Percentiles rank a stretch among this genome's conserved stretches.
phyloP scores from a whole-genome alignment of 2,888 invertebrate species.

The Aspidapion aeneum region DNA sequence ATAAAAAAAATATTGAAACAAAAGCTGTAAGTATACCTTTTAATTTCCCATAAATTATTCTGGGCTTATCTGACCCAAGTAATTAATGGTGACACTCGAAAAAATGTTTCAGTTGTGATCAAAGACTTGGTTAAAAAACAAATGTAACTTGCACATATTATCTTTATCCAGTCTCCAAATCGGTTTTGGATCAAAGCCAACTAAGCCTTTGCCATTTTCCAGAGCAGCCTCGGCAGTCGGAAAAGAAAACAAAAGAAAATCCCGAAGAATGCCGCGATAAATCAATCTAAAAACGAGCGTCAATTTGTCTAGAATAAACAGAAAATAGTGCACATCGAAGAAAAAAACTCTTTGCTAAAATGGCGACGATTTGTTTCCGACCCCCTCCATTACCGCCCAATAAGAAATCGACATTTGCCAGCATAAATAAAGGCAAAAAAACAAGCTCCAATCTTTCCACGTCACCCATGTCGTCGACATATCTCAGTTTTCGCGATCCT shows the following conservation, averaged over 20 bases:
- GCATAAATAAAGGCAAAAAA: constrained; percentile 14
- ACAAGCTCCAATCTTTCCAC: constrained; percentile 23
- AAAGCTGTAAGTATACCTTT: no score
- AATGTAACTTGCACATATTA: neutral
- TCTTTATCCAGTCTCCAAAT: neutral
- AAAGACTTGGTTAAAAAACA: no score
- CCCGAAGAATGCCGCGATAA: constrained; percentile 20
- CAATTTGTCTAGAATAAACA: constrained; percentile 9
- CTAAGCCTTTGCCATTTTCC: neutral
- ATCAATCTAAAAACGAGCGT: constrained; percentile 14
- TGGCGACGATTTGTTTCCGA: constrained; percentile 57
- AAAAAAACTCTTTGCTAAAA: constrained; percentile 35
- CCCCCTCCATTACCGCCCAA: constrained; percentile 58
- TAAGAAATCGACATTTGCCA: constrained; percentile 42
- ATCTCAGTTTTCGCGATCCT: constrained; percentile 56
- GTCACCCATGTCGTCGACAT: constrained; percentile 51
- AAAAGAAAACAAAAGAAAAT: constrained; percentile 17
- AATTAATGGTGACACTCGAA: no score
- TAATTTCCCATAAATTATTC: no score
- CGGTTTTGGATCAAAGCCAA: neutral
- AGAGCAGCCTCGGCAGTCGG: neutral
- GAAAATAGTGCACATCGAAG: no score
- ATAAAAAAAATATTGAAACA: no score
- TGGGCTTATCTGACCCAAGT: no score
- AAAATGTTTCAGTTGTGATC: no score